Conservation (phyloP, 1,140 invertebrate species). For the Dendrolimus punctatus region DNA sequence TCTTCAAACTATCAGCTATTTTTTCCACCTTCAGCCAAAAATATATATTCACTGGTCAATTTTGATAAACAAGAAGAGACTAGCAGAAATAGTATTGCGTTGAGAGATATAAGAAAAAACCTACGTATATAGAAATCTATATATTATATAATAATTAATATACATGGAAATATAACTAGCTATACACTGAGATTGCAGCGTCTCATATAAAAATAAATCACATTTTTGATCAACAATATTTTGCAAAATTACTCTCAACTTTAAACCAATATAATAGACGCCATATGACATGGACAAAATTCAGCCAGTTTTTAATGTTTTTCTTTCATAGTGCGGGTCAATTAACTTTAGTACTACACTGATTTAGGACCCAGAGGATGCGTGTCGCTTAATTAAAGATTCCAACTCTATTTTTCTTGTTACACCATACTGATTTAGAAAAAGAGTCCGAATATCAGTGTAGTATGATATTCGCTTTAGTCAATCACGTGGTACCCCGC, state of each 20-base stretch:
- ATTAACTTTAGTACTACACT: too few species aligned
- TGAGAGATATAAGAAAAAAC: constrained; percentile 17
- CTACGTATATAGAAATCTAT: constrained; percentile 42
- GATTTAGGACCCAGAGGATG: too few species aligned
- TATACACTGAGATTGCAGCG: constrained; percentile 54
- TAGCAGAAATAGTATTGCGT: constrained; percentile 56
- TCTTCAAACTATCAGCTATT: constrained; percentile 39
- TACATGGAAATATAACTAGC: neutral
- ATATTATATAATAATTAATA: constrained; percentile 46
- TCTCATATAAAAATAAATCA: constrained; percentile 63
- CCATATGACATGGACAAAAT: too few species aligned
- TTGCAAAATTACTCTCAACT: neutral
- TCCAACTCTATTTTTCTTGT: too few species aligned
- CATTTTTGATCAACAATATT: constrained; percentile 16
- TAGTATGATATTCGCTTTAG: too few species aligned
- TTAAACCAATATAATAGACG: too few species aligned
- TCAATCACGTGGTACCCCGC: too few species aligned
- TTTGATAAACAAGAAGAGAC: constrained; percentile 48
- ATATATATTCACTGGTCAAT: constrained; percentile 38
- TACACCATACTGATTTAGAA: too few species aligned
- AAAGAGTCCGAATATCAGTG: too few species aligned
- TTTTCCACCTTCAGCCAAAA: constrained; percentile 17
- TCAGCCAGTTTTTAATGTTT: too few species aligned
- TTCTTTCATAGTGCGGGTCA: too few species aligned
- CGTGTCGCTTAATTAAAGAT: too few species aligned